Evolutionary conservation across 2,797 vertebrate genomes (phyloP).

Genomic region (Bradypodion ventrale): DNA sequence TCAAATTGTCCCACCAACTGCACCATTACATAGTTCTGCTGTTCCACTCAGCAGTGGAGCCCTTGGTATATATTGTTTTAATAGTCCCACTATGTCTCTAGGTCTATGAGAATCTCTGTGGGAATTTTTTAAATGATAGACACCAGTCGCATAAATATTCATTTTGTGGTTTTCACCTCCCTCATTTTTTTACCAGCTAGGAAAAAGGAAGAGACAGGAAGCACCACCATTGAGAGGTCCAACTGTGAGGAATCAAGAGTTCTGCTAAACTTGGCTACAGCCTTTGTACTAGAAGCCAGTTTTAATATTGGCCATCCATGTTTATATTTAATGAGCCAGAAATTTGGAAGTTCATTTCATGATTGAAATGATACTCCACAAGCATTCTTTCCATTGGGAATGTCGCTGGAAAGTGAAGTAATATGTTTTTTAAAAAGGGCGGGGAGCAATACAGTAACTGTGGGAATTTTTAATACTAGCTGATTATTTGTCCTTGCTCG

Average conservation of each 20-base stretch:
- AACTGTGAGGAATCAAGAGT: neutral
- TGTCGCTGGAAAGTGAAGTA: slow-evolving; percentile 14
- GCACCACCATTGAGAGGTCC: neutral
- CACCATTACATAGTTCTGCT: neutral
- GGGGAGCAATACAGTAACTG: slow-evolving; percentile 47
- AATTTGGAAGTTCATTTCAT: neutral
- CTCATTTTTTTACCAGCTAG: neutral
- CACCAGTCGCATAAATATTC: neutral
- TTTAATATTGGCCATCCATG: neutral
- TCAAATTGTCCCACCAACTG: neutral
- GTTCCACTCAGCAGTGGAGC: neutral
- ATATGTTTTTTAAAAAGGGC: slow-evolving; percentile 40
- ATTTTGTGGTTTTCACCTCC: neutral
- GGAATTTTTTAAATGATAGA: neutral
- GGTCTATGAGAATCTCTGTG: too few species aligned
- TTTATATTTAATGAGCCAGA: neutral
- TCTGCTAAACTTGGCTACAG: neutral
- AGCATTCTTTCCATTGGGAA: slow-evolving; percentile 36
- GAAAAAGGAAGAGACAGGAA: neutral
- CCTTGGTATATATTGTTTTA: neutral
- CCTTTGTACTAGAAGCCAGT: neutral
- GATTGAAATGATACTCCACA: neutral
- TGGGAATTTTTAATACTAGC: slow-evolving; percentile 41
- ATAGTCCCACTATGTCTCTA: neutral
- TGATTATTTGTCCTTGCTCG: too few species aligned